Percentiles rank a stretch among this genome's conserved stretches.
These are phyloP conservation scores for Drosophila pseudoobscura DNA, from an alignment of 1,140 invertebrate species.

Conservation along the genomic window DNA sequence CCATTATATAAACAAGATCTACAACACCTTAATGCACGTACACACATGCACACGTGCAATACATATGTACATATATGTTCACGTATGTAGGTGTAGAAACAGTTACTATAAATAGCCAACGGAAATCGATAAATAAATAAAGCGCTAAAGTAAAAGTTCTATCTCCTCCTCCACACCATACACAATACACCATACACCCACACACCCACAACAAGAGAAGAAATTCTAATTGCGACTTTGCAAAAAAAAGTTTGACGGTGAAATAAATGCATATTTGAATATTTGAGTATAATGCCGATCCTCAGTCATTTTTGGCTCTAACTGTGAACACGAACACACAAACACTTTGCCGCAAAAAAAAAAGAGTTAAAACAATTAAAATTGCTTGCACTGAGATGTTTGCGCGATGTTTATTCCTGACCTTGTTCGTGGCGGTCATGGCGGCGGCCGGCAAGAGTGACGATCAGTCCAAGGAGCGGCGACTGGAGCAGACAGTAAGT, in stretches of 20 bases:
- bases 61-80: conserved; percentile 12
- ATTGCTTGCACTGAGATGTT: conserved; percentile 39
- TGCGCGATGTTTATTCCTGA: conserved; percentile 52
- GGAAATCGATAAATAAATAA: conserved; percentile 73
- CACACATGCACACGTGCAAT: conserved; percentile 27
- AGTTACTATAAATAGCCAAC: conserved; percentile 65
- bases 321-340: conserved; percentile 9
- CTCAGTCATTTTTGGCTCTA: neutral
- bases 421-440: conserved; percentile 33
- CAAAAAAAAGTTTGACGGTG: conserved; percentile 31
- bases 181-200: conserved; percentile 1
- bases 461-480: conserved; percentile 26
- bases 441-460: conserved; percentile 27
- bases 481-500: conserved; percentile 38
- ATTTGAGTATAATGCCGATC: conserved; percentile 27
- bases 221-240: conserved; percentile 62
- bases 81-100: conserved; percentile 5
- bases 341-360: conserved; percentile 1
- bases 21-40: conserved; percentile 47
- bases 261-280: conserved; percentile 18
- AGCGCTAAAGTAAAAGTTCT: conserved; percentile 49
- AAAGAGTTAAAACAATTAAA: conserved; percentile 22
- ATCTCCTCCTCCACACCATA: conserved; percentile 12
- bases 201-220: neutral
- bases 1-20: conserved; percentile 69